A percentile compares a stretch with the other conserved stretches of the same genome.
These are phyloP conservation scores for Caloenas nicobarica DNA, from an alignment of 2,113 vertebrate genomes.

Conservation along the genomic window DNA sequence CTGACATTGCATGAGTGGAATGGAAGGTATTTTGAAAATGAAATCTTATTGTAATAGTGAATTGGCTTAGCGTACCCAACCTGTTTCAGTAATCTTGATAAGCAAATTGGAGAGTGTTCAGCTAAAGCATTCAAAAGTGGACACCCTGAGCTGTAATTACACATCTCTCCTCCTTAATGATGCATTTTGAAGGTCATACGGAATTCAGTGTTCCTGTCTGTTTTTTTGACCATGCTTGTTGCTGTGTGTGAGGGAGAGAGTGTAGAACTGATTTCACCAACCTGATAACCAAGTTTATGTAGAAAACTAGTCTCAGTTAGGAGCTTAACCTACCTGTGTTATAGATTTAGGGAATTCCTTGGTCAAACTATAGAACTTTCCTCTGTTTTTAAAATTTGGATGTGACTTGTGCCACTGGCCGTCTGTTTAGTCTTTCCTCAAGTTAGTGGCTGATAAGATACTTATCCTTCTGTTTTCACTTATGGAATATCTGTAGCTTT, in stretches of 20 bases:
- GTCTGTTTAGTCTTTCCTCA: neutral
- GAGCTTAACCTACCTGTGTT: neutral
- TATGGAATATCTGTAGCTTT: neutral
- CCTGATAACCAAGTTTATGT: neutral
- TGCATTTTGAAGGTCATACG: neutral
- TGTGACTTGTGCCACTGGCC: neutral
- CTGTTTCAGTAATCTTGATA: neutral
- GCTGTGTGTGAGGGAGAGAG: neutral
- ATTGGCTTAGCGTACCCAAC: neutral
- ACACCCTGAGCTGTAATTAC: neutral
- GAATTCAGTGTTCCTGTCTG: neutral
- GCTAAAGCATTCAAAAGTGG: neutral
- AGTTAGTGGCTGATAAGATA: neutral
- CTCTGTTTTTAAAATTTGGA: neutral
- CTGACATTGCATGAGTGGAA: neutral
- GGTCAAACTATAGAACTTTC: neutral
- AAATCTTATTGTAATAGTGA: neutral
- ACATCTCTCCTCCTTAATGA: neutral
- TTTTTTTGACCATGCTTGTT: neutral
- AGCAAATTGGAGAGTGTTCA: neutral
- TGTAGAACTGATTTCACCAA: neutral
- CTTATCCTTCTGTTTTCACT: neutral
- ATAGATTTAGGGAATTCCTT: neutral
- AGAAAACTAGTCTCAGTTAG: neutral
- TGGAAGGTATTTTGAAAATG: neutral